Evolutionary conservation across 2,797 vertebrate species (phyloP).

Genomic region (Coracias cyanogaster): DNA sequence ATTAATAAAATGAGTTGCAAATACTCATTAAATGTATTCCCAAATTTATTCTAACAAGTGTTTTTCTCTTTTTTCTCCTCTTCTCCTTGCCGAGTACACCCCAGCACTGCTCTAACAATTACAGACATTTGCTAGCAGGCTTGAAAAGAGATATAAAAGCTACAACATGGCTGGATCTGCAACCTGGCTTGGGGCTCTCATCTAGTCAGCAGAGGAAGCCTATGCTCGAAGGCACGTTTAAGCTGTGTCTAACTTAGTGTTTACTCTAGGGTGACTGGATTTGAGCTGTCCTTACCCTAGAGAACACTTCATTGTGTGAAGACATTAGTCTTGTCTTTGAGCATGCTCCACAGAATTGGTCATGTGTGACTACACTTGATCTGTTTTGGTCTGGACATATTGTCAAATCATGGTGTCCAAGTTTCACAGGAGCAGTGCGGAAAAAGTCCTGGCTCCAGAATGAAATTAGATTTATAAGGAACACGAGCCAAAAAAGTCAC

Average conservation of each 20-base stretch:
- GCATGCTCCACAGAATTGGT: conserved; percentile 65
- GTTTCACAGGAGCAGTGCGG: conserved; percentile 73
- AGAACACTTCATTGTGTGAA: conserved; percentile 52
- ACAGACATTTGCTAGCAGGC: not conserved
- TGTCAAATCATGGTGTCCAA: conserved; percentile 73
- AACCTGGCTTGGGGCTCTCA: conserved; percentile 59
- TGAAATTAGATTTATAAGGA: conserved; percentile 73
- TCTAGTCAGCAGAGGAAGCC: conserved; percentile 48
- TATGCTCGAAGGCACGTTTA: conserved; percentile 63
- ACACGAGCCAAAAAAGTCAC: conserved; percentile 58
- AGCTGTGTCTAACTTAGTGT: conserved; percentile 68
- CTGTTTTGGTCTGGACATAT: conserved; percentile 73
- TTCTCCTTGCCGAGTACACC: not conserved
- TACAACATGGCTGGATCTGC: conserved; percentile 32
- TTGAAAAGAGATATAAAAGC: conserved; percentile 64
- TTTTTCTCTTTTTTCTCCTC: not conserved
- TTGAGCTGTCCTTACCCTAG: conserved; percentile 66
- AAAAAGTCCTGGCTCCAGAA: conserved; percentile 76
- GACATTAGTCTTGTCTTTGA: conserved; percentile 75
- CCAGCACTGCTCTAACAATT: not conserved
- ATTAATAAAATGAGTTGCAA: not conserved
- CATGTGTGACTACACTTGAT: conserved; percentile 75
- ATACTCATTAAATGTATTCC: not conserved
- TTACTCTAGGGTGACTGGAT: conserved; percentile 79
- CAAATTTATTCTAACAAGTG: not conserved